phyloP scores from a whole-genome alignment of 2,888 invertebrate species.

The Phalera bucephala region DNA sequence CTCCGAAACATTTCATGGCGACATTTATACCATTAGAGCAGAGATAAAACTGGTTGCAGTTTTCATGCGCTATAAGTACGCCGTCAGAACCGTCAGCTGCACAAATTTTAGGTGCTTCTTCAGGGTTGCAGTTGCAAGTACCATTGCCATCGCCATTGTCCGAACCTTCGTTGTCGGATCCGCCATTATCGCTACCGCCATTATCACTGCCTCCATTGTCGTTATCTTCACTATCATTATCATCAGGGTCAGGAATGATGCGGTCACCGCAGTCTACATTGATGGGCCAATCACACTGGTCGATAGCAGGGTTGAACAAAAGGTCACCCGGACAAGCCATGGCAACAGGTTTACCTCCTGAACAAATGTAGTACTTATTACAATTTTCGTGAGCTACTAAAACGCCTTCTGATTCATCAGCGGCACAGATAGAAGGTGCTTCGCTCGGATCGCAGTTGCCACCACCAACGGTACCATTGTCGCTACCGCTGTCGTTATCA shows the following conservation, averaged over 20 bases:
- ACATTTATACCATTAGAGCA: constrained; percentile 32
- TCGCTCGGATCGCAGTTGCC: constrained; percentile 22
- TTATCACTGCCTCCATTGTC: constrained; percentile 5
- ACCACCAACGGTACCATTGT: neutral
- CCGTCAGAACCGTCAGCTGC: constrained; percentile 33
- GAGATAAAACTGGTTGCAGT: constrained; percentile 44
- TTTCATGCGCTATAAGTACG: constrained; percentile 41
- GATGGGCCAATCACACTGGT: constrained; percentile 43
- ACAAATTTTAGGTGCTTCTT: constrained; percentile 34
- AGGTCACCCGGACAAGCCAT: constrained; percentile 25
- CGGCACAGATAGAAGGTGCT: constrained; percentile 30
- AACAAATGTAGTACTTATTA: constrained; percentile 43
- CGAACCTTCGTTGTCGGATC: too few relatives aligned
- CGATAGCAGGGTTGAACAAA: constrained; percentile 32
- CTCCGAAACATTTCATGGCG: constrained; percentile 17
- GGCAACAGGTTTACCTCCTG: constrained; percentile 28
- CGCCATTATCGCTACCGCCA: constrained; percentile 3
- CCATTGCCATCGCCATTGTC: constrained; percentile 11
- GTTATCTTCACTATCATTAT: constrained; percentile 4
- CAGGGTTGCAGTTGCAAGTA: constrained; percentile 26
- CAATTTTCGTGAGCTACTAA: constrained; percentile 48
- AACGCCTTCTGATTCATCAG: constrained; percentile 31
- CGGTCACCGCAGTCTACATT: constrained; percentile 44
- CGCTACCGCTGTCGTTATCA: constrained; percentile 10
- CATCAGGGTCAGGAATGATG: constrained; percentile 13